phyloP scores from a whole-genome alignment of 2,797 vertebrate genomes.

The Macropus fuliginosus region DNA sequence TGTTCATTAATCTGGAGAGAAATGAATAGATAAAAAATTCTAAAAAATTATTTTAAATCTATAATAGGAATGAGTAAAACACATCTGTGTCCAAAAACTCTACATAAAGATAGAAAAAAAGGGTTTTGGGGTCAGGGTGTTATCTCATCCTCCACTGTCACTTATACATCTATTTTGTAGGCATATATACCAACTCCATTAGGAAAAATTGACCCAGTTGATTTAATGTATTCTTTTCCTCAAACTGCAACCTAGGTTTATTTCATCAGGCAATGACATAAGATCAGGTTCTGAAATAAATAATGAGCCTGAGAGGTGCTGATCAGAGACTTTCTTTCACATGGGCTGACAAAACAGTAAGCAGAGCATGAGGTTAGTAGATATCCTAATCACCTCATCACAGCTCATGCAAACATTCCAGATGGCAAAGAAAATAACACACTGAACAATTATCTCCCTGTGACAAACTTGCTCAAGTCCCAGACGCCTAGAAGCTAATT shows the following conservation, averaged over 20 bases:
- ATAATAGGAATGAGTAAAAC: background rate
- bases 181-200: background rate
- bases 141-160: background rate
- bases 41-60: background rate
- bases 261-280: background rate
- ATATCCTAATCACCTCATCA: background rate
- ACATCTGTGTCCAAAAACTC: background rate
- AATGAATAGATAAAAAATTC: background rate
- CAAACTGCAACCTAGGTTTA: background rate
- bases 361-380: background rate
- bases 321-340: background rate
- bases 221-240: background rate
- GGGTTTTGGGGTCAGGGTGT: background rate
- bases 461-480: background rate
- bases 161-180: background rate
- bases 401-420: slow-evolving; percentile 1
- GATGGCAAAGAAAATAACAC: background rate
- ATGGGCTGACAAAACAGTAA: background rate
- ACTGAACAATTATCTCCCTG: background rate
- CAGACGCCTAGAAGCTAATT: background rate
- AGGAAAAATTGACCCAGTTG: background rate
- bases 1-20: background rate
- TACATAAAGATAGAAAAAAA: background rate
- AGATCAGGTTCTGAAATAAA: background rate
- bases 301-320: background rate